phyloP scores from a whole-genome alignment of 2,113 vertebrate genomes.

The Mastomys coucha region DNA sequence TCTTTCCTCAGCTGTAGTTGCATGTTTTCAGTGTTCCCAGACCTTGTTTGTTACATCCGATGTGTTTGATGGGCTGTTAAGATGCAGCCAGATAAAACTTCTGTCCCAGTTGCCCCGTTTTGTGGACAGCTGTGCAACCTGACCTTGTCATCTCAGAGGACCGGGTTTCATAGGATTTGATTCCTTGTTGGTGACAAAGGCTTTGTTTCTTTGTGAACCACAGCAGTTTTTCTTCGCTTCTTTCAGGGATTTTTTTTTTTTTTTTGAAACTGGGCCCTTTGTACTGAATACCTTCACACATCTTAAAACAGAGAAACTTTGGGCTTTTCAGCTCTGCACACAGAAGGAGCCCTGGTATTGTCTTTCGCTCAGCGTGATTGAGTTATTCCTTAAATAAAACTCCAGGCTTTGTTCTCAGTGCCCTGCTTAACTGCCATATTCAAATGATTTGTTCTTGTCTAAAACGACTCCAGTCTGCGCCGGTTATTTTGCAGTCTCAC shows the following conservation, averaged over 20 bases:
- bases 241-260: slow-evolving; percentile 51
- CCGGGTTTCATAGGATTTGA: not conserved
- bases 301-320: slow-evolving; percentile 68
- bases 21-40: not conserved
- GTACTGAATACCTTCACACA: slow-evolving; percentile 71
- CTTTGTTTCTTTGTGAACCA: slow-evolving; percentile 71
- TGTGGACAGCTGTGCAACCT: not conserved
- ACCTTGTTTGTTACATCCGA: not conserved
- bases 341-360: slow-evolving; percentile 61
- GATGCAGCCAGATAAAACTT: slow-evolving; percentile 46
- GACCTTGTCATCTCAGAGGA: slow-evolving; percentile 27
- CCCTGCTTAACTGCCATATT: slow-evolving; percentile 71
- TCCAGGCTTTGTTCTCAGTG: slow-evolving; percentile 73
- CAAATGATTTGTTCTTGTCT: slow-evolving; percentile 76
- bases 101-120: not conserved
- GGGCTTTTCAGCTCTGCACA: slow-evolving; percentile 64
- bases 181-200: slow-evolving; percentile 8
- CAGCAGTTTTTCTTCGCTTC: slow-evolving; percentile 52
- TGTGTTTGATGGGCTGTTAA: slow-evolving; percentile 40
- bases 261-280: slow-evolving; percentile 67
- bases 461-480: slow-evolving; percentile 60
- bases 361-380: slow-evolving; percentile 75
- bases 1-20: not conserved
- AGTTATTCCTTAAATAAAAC: slow-evolving; percentile 81
- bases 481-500: slow-evolving; percentile 67